phyloP scores from a whole-genome alignment of 2,888 invertebrate species.

The Philopedon plagiatum region DNA sequence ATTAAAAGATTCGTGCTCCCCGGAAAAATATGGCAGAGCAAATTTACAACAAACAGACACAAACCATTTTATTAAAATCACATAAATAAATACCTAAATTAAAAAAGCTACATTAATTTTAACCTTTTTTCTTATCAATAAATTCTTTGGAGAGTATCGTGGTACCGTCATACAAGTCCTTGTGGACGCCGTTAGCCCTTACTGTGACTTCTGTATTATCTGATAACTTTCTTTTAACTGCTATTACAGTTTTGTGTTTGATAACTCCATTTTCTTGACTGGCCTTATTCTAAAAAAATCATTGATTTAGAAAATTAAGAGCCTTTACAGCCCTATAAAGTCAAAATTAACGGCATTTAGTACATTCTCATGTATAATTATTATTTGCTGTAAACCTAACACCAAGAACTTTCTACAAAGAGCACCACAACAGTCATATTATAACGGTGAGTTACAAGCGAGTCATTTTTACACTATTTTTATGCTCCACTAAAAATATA shows the following conservation, averaged over 20 bases:
- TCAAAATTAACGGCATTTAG: too few relatives aligned
- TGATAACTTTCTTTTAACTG: slow-evolving; percentile 13
- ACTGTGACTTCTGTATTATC: not conserved
- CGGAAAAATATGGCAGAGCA: slow-evolving; percentile 4
- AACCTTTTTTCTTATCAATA: slow-evolving; percentile 29
- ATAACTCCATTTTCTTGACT: not conserved
- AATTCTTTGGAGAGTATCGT: slow-evolving; percentile 16
- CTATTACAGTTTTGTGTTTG: slow-evolving; percentile 20
- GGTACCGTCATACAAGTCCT: not conserved
- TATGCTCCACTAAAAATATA: too few relatives aligned
- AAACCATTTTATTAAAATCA: slow-evolving; percentile 8
- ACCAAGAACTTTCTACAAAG: too few relatives aligned
- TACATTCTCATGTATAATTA: too few relatives aligned
- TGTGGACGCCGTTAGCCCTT: not conserved
- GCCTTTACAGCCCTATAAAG: too few relatives aligned
- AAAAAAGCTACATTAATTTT: not conserved
- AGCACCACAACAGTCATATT: too few relatives aligned
- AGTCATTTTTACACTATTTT: too few relatives aligned
- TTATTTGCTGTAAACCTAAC: too few relatives aligned
- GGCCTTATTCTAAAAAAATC: not conserved
- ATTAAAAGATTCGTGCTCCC: too few relatives aligned
- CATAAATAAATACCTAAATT: slow-evolving; percentile 12
- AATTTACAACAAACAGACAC: not conserved
- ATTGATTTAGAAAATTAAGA: not conserved
- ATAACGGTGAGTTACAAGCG: too few relatives aligned